Conservation (phyloP, 1,140 invertebrate genomes). For the Rhyacophila brunnea region DNA sequence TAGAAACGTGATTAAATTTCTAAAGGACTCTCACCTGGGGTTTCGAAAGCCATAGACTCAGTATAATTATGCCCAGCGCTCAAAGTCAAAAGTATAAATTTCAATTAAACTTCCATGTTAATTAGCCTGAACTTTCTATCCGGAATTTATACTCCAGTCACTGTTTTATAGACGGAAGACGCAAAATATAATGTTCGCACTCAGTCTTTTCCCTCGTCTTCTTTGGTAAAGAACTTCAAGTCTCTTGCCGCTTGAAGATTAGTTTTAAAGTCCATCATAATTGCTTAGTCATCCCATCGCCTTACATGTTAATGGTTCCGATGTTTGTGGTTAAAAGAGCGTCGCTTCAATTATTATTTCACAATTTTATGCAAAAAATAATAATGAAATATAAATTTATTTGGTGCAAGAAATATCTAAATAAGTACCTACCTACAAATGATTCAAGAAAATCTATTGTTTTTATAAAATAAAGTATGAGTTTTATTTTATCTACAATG, state of each 20-base stretch:
- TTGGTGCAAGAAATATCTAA: too few species aligned
- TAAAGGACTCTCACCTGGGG: conserved; percentile 20
- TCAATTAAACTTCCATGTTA: conserved; percentile 34
- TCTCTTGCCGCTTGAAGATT: conserved; percentile 30
- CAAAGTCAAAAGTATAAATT: conserved; percentile 36
- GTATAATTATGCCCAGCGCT: conserved; percentile 26
- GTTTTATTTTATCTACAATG: too few species aligned
- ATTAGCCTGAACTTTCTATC: conserved; percentile 34
- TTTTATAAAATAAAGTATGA: too few species aligned
- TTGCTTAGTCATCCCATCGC: conserved; percentile 34
- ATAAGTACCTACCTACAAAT: too few species aligned
- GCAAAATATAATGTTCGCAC: conserved; percentile 12
- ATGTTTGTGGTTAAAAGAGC: too few species aligned
- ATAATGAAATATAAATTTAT: too few species aligned
- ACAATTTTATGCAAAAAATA: too few species aligned
- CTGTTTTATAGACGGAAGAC: conserved; percentile 5
- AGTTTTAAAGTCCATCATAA: conserved; percentile 36
- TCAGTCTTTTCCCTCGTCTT: conserved; percentile 22
- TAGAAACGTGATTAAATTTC: conserved; percentile 22
- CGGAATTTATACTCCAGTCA: conserved; percentile 28
- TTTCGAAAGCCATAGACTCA: conserved; percentile 18
- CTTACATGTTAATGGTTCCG: conserved; percentile 30
- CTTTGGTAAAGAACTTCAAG: conserved; percentile 13
- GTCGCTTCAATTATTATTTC: too few species aligned
- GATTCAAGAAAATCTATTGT: too few species aligned